phyloP scores from a whole-genome alignment of 2,797 vertebrate species.

The Erethizon dorsatum region DNA sequence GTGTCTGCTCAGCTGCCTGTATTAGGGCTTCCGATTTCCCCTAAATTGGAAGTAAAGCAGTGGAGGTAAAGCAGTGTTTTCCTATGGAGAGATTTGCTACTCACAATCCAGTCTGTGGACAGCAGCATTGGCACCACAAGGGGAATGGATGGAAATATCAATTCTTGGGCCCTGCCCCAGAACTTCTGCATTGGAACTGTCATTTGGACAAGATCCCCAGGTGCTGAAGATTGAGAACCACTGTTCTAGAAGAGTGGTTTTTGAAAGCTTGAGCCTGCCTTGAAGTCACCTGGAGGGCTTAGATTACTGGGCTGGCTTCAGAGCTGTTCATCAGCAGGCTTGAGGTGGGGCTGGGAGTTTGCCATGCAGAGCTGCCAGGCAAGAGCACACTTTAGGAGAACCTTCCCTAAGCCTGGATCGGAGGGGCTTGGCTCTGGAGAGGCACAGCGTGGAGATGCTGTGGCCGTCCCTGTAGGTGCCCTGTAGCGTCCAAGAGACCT shows the following conservation, averaged over 20 bases:
- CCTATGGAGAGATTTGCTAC: not conserved
- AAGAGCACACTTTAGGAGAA: not conserved
- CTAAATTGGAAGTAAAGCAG: not conserved
- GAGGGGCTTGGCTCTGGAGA: not conserved
- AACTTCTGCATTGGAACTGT: not conserved
- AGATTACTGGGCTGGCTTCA: not conserved
- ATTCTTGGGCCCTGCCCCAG: not conserved
- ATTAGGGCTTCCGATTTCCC: not conserved
- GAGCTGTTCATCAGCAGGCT: not conserved
- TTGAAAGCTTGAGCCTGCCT: not conserved
- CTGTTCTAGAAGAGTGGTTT: not conserved
- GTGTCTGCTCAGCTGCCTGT: conserved; percentile 28
- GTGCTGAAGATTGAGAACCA: not conserved
- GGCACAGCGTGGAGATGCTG: not conserved
- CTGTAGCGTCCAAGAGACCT: not conserved
- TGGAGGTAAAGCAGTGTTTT: not conserved
- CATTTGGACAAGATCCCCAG: not conserved
- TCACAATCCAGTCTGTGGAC: not conserved
- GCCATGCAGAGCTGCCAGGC: too few species aligned
- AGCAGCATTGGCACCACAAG: not conserved
- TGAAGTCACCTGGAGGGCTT: not conserved
- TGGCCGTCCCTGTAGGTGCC: not conserved
- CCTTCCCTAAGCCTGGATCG: not conserved
- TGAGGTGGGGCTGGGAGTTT: not conserved
- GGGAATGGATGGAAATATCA: conserved; percentile 4